These are phyloP conservation scores for Tolmerus cingulatus DNA, from an alignment of 2,888 invertebrate species.

Conservation along the genomic window DNA sequence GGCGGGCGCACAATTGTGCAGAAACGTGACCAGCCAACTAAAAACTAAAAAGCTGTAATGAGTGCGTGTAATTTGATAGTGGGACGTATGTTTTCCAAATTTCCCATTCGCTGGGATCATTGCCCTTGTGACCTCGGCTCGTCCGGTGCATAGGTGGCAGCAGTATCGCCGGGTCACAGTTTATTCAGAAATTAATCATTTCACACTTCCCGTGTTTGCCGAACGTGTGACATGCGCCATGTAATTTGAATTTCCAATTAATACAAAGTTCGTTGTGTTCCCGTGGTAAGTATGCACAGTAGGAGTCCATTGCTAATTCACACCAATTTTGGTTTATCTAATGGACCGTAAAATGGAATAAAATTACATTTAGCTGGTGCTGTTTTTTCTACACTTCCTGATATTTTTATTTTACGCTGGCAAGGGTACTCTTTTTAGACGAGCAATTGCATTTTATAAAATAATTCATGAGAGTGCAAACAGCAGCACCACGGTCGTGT, in stretches of 20 bases:
- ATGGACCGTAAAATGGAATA: background rate
- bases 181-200: background rate
- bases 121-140: background rate
- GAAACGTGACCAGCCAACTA: background rate
- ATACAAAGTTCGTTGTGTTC: background rate
- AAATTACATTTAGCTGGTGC: background rate
- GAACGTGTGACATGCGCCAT: constrained; percentile 7
- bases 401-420: background rate
- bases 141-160: background rate
- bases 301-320: constrained; percentile 1
- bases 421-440: background rate
- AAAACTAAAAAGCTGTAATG: background rate
- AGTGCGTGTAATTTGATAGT: background rate
- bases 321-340: constrained; percentile 13
- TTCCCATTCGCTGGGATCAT: background rate
- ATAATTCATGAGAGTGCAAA: constrained; percentile 19
- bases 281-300: background rate
- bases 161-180: background rate
- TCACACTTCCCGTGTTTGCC: background rate
- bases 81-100: background rate
- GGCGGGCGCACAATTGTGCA: background rate
- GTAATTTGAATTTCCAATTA: constrained; percentile 12
- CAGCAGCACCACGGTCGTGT: background rate
- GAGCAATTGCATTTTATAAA: background rate
- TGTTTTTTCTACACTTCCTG: background rate